Evolutionary conservation across 2,113 vertebrate species (phyloP), one percentile per base, ranked within the genome.

Genomic region (Catharus minimus): DNA sequence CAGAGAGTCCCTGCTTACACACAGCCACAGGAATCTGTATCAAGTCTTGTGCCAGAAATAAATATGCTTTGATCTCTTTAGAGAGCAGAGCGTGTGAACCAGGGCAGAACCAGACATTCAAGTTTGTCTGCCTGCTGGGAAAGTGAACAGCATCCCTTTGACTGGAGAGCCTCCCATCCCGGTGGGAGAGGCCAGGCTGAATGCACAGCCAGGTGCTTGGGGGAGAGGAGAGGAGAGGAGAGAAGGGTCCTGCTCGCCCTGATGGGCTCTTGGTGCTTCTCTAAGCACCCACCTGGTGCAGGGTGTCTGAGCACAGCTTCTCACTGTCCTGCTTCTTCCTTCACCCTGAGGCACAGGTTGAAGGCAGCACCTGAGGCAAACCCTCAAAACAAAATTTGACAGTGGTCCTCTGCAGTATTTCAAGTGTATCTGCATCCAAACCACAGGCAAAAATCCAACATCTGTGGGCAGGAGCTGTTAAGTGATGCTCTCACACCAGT

Each of bases 21-120:
- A 30, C n/a, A 73, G 78, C 55, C 5, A 0, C 23, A 89, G 62
- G 38, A 75, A 75, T 71, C 86, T 49, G 10, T n/a, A 39, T 23
- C 39, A 2, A 82, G 28, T 15, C 32, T 50, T 68, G 39, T 68
- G 75, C 84, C 74, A 92, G 60, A 92, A 92, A 85, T 73, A 57
- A 84, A 43, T 2, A 6, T 6, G 15, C 67, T 93, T 87, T 93
- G 86, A 86, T 90, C 36, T 89, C 55, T 72, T 87, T 1, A 58
- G 58, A 0, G 2, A 87, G 3, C 22, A 90, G 74, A 69, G 55
- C 0, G 0, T 30, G 53, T 86, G 74, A 95, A 90, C 26, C 33
- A 47, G 2, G 15, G 28, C 58, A 89, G 67, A 94, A 93, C 92
- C 71, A 90, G 95, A 94, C 64, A 82, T 88, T 94, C 90, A 0